These are phyloP conservation scores for Boleophthalmus pectinirostris DNA, from an alignment of 2,113 vertebrate genomes.

Conservation along the genomic window DNA sequence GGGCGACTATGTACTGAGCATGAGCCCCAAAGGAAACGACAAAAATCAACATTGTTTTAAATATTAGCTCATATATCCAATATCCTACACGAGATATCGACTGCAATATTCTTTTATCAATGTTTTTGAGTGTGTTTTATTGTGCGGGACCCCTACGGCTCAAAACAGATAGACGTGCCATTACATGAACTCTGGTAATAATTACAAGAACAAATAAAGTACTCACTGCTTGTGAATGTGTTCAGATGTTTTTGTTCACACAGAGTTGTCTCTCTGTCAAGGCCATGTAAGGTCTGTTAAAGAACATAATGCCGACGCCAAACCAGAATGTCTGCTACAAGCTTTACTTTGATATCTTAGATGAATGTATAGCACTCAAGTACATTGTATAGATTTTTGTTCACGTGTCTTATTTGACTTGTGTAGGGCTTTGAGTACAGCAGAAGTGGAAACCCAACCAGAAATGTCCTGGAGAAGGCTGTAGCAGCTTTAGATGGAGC, in stretches of 20 bases:
- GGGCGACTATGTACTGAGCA: no score
- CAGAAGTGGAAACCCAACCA: constrained; percentile 91
- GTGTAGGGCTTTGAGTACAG: constrained; percentile 88
- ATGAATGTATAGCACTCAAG: neutral
- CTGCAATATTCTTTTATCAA: no score
- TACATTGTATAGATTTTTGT: neutral
- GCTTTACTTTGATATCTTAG: neutral
- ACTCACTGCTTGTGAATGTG: neutral
- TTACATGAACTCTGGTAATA: neutral
- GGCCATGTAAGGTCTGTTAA: neutral
- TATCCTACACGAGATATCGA: no score
- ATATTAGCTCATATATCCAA: no score
- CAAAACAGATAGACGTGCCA: neutral
- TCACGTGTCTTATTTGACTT: neutral
- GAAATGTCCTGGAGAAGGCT: constrained; percentile 87
- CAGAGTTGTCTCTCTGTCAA: neutral
- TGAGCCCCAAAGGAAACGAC: no score
- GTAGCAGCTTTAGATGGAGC: constrained; percentile 89
- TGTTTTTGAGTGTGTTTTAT: no score
- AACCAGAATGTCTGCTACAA: neutral
- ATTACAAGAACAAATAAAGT: neutral
- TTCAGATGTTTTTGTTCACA: constrained; percentile 7
- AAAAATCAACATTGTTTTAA: no score
- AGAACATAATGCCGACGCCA: no score
- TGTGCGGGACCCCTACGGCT: no score